A percentile compares a stretch with the other conserved stretches of the same genome.
Evolutionary conservation across 2,113 vertebrate species (phyloP).

Genomic region (Nipponia nippon): DNA sequence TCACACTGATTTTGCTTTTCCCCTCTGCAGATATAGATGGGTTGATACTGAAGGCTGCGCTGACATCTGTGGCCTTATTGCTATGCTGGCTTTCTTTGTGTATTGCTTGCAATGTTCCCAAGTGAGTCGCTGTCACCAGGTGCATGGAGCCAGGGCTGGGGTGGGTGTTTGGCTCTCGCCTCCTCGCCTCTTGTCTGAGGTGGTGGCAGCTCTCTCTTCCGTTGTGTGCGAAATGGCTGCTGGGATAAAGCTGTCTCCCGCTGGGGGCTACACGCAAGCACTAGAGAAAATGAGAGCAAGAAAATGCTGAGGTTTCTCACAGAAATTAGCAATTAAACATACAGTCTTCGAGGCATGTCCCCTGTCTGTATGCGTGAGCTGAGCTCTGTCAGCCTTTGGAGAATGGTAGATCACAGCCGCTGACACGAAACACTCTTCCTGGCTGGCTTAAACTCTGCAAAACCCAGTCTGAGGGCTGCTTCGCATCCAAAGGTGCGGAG

Average conservation of each 20-base stretch:
- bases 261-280: accelerated
- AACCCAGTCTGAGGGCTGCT: not conserved
- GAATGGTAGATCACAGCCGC: not conserved
- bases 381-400: not conserved
- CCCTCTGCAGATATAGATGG: not conserved
- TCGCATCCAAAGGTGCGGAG: not conserved
- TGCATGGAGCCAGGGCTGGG: not conserved
- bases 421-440: not conserved
- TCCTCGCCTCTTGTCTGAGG: not conserved
- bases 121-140: accelerated
- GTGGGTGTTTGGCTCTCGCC: not conserved
- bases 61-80: not conserved
- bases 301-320: not conserved
- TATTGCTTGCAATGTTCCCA: not conserved
- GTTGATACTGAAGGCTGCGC: not conserved
- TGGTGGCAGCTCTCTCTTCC: not conserved
- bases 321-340: not conserved
- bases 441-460: not conserved
- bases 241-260: not conserved
- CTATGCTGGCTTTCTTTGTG: not conserved
- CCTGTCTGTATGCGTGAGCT: accelerated
- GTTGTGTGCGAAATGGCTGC: not conserved
- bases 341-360: not conserved
- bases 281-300: not conserved
- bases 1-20: not conserved